Base-by-base conservation (phyloP, 2,797 vertebrate genomes). In the Sebastes trivittatus region DNA sequence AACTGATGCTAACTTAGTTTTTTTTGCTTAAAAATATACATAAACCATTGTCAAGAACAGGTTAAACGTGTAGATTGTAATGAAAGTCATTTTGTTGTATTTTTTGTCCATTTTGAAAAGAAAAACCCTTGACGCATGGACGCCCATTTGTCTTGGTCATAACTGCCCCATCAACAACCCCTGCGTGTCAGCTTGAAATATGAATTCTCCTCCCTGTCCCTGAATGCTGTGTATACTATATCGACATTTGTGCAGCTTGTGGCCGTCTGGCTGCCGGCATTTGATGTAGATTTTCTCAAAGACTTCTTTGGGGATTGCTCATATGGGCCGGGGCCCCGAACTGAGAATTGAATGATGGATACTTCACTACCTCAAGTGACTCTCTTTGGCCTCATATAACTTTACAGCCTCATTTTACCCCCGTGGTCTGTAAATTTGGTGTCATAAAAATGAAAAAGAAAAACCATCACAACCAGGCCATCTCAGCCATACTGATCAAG, bases 111-210 rank as follows among this genome's bases (percentile, higher is more conserved):
- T 80, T 89, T 86, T 56, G 23, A 72, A 79, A 88, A 78, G 58
- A 84, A 58, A 83, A 87, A 79, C 54, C 72, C 59, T 82, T 71
- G 80, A 84, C 87, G 75, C 92, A 86, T 76, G 78, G 80, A 68
- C 84, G 27, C 70, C 80, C 84, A 94, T 95, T 94, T 91, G 91
- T 94, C 92, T 89, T 86, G 80, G 76, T 94, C 87, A 85, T 86
- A 85, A 89, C 75, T 78, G 90, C 84, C 83, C 87, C 92, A 90
- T 93, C 92, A 87, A 90, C 90, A 88, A 85, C 82, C 85, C 80
- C 81, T 89, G 79, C 80, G 34, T 87, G 85, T 90, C 84, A 87
- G 71, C 80, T 77, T 94, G 86, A 94, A 94, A 94, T 93, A 95
- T 93, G 93, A 92, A 90, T 89, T 83, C 80, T 81, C 72, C 82